A percentile compares a stretch with the other conserved stretches of the same genome.
These are phyloP conservation scores for Drosophila histrio DNA, from an alignment of 2,888 invertebrate species.

Conservation along the genomic window DNA sequence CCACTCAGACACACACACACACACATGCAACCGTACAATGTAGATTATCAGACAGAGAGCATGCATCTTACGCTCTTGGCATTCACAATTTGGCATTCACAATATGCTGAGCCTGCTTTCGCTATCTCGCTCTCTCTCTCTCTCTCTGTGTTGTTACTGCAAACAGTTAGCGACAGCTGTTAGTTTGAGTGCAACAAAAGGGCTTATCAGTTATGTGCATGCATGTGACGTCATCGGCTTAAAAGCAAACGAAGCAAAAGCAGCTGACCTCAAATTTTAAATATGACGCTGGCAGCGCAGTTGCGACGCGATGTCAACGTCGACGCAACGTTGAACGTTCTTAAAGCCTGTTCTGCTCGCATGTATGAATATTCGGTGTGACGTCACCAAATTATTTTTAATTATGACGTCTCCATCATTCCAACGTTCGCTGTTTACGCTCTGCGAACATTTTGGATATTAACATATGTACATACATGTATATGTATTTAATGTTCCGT, in stretches of 20 bases:
- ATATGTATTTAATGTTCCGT: conserved; percentile 5
- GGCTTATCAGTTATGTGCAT: conserved; percentile 52
- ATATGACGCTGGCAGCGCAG: conserved; percentile 6
- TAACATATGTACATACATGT: conserved; percentile 24
- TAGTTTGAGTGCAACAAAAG: conserved; percentile 38
- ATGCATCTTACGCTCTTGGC: conserved; percentile 29
- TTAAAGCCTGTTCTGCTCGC: conserved; percentile 10
- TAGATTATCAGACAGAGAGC: conserved; percentile 9
- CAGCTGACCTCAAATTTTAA: conserved; percentile 37
- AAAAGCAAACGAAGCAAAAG: background rate
- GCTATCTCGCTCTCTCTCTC: background rate
- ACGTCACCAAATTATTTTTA: conserved; percentile 70
- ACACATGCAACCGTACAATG: background rate
- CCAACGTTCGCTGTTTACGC: background rate
- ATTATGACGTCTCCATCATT: conserved; percentile 46
- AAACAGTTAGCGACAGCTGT: conserved; percentile 38
- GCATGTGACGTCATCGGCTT: conserved; percentile 58
- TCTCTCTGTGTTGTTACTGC: conserved; percentile 7
- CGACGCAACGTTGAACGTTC: background rate
- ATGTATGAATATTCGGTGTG: conserved; percentile 33
- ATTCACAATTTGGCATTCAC: conserved; percentile 13
- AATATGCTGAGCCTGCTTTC: conserved; percentile 1
- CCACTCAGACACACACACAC: conserved; percentile 2
- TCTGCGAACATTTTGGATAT: conserved; percentile 18
- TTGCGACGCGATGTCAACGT: too few relatives aligned